A percentile compares a stretch with the other conserved stretches of the same genome.
phyloP scores from a whole-genome alignment of 2,888 invertebrate species.

The Pyralis farinalis region DNA sequence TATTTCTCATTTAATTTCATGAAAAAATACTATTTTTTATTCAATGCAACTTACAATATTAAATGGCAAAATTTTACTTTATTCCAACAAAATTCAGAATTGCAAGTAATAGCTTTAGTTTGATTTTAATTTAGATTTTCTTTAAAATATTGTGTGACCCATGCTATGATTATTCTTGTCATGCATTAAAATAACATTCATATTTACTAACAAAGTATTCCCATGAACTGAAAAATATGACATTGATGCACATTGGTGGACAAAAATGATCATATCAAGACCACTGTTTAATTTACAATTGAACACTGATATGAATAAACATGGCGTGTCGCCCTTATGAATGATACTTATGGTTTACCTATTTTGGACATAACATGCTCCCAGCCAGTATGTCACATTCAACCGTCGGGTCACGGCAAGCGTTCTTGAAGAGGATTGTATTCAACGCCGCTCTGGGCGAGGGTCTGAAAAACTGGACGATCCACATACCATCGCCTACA shows the following conservation, averaged over 20 bases:
- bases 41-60: too few relatives aligned
- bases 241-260: constrained; percentile 32
- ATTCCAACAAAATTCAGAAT: background rate
- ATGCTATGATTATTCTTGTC: constrained; percentile 45
- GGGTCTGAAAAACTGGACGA: constrained; percentile 81
- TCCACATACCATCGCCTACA: constrained; percentile 80
- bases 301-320: constrained; percentile 53
- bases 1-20: background rate
- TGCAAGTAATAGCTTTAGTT: constrained; percentile 10
- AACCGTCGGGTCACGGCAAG: constrained; percentile 68
- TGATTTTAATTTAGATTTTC: constrained; percentile 14
- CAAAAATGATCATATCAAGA: constrained; percentile 59
- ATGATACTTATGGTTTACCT: constrained; percentile 81
- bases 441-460: constrained; percentile 76
- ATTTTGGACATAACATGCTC: constrained; percentile 72
- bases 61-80: too few relatives aligned
- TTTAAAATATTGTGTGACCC: constrained; percentile 24
- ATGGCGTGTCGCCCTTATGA: constrained; percentile 71
- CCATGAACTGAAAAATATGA: constrained; percentile 19
- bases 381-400: constrained; percentile 71
- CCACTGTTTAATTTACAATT: constrained; percentile 28
- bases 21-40: background rate
- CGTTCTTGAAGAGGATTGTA: constrained; percentile 63
- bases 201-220: background rate
- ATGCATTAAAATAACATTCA: background rate